phyloP scores from a whole-genome alignment of 1,140 invertebrate genomes.

The Brachionus paranguensis region DNA sequence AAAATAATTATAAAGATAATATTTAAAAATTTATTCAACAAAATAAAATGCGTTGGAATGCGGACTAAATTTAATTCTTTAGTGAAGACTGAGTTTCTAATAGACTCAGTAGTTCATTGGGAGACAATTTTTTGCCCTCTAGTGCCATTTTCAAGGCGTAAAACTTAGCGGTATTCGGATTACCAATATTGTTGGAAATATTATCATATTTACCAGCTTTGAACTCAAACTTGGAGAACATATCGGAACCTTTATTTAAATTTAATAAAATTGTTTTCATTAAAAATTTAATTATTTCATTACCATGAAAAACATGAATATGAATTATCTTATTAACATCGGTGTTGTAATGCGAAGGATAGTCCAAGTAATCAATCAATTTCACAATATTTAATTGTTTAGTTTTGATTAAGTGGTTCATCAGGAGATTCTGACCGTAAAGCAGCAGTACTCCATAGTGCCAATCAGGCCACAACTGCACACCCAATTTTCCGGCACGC shows the following conservation, averaged over 20 bases:
- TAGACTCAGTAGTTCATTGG: neutral
- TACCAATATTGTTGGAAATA: neutral
- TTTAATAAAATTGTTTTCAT: too few species aligned
- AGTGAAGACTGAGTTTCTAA: neutral
- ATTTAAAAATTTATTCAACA: neutral
- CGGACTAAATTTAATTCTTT: neutral
- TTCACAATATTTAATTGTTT: conserved; percentile 16
- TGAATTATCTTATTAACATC: conserved; percentile 14
- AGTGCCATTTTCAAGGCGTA: conserved; percentile 31
- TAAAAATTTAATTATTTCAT: too few species aligned
- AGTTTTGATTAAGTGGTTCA: conserved; percentile 34
- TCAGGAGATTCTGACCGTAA: neutral
- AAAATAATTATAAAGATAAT: neutral
- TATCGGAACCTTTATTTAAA: neutral
- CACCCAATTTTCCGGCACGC: conserved; percentile 11
- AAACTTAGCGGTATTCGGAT: neutral
- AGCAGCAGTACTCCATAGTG: conserved; percentile 32
- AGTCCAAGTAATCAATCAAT: neutral
- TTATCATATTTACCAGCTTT: conserved; percentile 35
- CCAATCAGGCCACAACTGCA: conserved; percentile 22
- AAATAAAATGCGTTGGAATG: neutral
- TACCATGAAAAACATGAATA: conserved; percentile 35
- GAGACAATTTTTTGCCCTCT: neutral
- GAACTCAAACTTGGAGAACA: conserved; percentile 38
- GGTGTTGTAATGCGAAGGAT: neutral